A percentile compares a stretch with the other conserved stretches of the same genome.
phyloP scores from a whole-genome alignment of 2,888 invertebrate species.

The Rhimphoctona megacephalus region DNA sequence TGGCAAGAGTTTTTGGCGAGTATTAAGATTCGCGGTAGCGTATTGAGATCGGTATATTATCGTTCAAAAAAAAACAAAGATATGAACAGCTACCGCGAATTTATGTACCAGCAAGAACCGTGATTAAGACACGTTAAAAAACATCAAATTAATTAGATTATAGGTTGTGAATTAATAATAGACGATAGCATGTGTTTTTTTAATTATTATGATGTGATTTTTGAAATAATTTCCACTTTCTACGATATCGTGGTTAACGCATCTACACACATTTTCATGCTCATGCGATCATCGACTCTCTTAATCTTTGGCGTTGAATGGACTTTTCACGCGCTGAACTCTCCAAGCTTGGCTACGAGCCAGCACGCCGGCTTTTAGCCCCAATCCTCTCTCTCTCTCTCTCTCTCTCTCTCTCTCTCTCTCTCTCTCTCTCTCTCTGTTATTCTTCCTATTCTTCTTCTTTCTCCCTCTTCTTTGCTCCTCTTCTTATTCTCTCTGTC shows the following conservation, averaged over 20 bases:
- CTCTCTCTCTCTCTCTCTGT: not conserved
- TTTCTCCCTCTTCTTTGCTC: not conserved
- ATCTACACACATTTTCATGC: slow-evolving; percentile 25
- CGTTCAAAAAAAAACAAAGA: no score
- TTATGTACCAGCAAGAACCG: no score
- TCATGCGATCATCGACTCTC: slow-evolving; percentile 53
- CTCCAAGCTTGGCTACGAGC: slow-evolving; percentile 55
- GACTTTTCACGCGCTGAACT: slow-evolving; percentile 66
- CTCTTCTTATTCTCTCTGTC: not conserved
- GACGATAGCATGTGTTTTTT: not conserved
- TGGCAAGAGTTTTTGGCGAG: not conserved
- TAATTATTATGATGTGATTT: not conserved
- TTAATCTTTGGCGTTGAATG: slow-evolving; percentile 67
- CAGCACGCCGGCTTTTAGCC: slow-evolving; percentile 61
- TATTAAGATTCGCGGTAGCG: no score
- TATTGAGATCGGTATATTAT: no score
- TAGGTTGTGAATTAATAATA: not conserved
- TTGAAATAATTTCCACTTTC: not conserved
- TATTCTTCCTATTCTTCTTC: not conserved
- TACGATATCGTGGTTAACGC: not conserved
- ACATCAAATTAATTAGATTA: not conserved
- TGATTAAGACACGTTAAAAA: no score
- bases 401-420: not conserved
- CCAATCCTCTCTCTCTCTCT: slow-evolving; percentile 30
- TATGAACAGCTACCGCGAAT: no score